Base-by-base conservation (phyloP, 2,888 invertebrate genomes). In the Synergus japonicus region DNA sequence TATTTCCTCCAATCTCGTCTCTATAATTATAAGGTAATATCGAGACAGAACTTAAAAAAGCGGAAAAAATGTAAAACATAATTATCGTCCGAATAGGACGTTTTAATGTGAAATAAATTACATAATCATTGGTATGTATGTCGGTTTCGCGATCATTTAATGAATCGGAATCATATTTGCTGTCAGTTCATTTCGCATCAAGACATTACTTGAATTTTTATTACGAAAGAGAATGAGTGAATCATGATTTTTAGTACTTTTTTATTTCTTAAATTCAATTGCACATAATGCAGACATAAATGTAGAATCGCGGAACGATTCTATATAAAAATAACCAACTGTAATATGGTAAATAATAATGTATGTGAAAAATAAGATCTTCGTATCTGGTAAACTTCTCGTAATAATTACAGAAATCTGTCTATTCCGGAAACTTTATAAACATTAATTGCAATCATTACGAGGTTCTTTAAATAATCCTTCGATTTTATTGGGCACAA, bases 21-120 rank as follows among this genome's bases (percentile, higher is more conserved):
- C 63, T 63, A 29, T 63, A 29, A 63, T 63, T 29, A 63, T 29
- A 63, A 63, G 63, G 29, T 63, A 63, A 29, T 63, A 13, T 63
- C 13, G 0, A 63, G 63, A 63, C 29, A 22, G 63, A 29, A 63
- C 12, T 63, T 12, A 7, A 29, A 29, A 63, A 63, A 22, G 5
- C 2, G 4, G 13, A 29, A 13, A 60, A 58, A 58, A 18, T 54
- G 8, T 3, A 15, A n/a, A 63, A 29, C 60, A 22, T 29, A 63
- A 63, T 63, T 63, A 29, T 63, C 13, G 29, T 4, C 13, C 5
- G 12, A 13, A 29, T 12, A 29, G 4, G 4, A 63, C 63, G 18
- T 63, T 13, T 29, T 29, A 63, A 63, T 63, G 63, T 29, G 13
- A 13, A 29, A 63, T 2, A 18, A 29, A 63, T 63, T 63, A 29